Percentiles rank a stretch among this genome's conserved stretches.
Conservation (phyloP, 64 coral and sea anemone genomes). For the Porites lutea region DNA sequence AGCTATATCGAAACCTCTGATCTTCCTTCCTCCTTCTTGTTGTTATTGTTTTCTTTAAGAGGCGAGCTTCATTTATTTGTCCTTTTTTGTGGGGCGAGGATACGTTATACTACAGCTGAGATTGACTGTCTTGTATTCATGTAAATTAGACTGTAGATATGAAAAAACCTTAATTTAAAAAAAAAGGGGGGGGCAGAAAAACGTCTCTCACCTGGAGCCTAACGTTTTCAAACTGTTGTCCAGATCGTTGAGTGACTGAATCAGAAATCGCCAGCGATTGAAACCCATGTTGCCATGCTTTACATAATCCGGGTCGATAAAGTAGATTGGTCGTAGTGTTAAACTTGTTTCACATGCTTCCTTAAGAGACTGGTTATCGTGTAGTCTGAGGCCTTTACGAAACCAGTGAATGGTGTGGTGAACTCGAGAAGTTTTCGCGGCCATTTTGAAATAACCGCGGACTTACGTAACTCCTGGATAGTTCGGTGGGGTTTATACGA, state of each 20-base stretch:
- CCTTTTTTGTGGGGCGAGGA: too few relatives aligned
- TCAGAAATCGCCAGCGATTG: conserved; percentile 63
- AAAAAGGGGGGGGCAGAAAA: too few relatives aligned
- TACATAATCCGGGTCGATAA: conserved; percentile 60
- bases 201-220: conserved; percentile 60
- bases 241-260: conserved; percentile 64
- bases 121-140: too few relatives aligned
- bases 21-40: too few relatives aligned
- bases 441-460: neutral
- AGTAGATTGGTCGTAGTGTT: conserved; percentile 52
- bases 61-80: too few relatives aligned
- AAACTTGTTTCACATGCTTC: conserved; percentile 72
- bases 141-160: too few relatives aligned
- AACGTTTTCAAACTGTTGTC: conserved; percentile 60
- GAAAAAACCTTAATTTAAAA: too few relatives aligned
- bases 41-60: too few relatives aligned
- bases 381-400: conserved; percentile 68
- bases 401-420: conserved; percentile 76
- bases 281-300: conserved; percentile 70
- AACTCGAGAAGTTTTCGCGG: conserved; percentile 22
- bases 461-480: conserved; percentile 23
- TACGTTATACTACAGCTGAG: too few relatives aligned
- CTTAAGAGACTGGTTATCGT: conserved; percentile 59
- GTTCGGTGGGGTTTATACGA: neutral
- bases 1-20: too few relatives aligned